phyloP scores from a whole-genome alignment of 2,888 invertebrate species.

The Idaea biselata region DNA sequence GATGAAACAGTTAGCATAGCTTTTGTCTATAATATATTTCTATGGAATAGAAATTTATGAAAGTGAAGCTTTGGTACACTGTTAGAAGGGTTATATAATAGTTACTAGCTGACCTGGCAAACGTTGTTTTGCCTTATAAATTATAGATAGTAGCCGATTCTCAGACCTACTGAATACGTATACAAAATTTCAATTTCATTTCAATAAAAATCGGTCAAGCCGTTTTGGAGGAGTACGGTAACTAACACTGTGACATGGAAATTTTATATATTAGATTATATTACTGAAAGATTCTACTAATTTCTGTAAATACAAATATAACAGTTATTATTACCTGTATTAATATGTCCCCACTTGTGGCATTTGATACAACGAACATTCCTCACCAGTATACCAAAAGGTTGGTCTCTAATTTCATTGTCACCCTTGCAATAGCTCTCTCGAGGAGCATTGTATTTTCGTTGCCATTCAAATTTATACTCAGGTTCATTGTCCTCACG shows the following conservation, averaged over 20 bases:
- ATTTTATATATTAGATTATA: no score
- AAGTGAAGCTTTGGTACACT: background rate
- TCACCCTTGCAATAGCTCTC: slow-evolving; percentile 99
- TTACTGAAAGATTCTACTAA: background rate
- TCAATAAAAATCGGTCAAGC: no score
- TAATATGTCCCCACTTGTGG: slow-evolving; percentile 99
- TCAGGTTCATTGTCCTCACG: slow-evolving; percentile 97
- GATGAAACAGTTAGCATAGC: background rate
- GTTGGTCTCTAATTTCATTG: slow-evolving; percentile 98
- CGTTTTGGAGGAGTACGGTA: no score
- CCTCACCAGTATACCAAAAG: slow-evolving; percentile 97
- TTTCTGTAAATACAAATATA: background rate
- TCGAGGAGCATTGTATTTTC: slow-evolving; percentile 99
- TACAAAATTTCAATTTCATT: no score
- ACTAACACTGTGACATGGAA: no score
- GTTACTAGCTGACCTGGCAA: no score
- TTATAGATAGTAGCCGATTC: no score
- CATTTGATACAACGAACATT: slow-evolving; percentile 99
- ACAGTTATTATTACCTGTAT: slow-evolving; percentile 88
- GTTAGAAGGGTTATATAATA: no score
- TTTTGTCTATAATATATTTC: no score
- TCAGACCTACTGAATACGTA: no score
- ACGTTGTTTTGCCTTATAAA: no score
- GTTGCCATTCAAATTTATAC: slow-evolving; percentile 99
- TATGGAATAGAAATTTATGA: background rate